Conservation (phyloP, 37 sponge, comb jelly and placozoan species). For the Tethya wilhelma region DNA sequence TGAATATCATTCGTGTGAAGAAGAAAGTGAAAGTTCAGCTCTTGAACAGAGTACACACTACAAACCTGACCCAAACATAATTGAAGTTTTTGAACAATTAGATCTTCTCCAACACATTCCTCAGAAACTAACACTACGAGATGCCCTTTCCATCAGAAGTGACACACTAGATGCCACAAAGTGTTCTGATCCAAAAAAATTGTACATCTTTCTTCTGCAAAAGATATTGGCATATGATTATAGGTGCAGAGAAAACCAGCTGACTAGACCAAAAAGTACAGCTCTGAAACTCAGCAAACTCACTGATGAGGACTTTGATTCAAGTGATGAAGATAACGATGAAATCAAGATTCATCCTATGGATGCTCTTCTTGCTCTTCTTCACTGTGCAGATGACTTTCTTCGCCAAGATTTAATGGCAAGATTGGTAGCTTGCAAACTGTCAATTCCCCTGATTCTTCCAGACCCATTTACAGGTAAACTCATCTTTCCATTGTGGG, state of each 20-base stretch:
- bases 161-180: constrained; percentile 2
- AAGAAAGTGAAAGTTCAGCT: no score
- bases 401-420: no score
- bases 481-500: constrained; percentile 9
- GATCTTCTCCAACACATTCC: neutral
- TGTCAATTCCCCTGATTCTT: constrained; percentile 33
- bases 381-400: constrained; percentile 35
- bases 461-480: constrained; percentile 21
- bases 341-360: constrained; percentile 32
- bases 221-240: constrained; percentile 22
- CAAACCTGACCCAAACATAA: no score
- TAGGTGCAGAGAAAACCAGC: neutral
- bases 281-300: no score
- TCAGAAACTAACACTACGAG: neutral
- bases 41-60: no score
- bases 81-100: neutral
- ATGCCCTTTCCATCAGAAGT: constrained; percentile 3
- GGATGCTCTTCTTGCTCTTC: constrained; percentile 31
- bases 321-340: no score
- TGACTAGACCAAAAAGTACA: neutral
- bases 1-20: no score
- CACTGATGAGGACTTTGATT: no score
- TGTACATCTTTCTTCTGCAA: neutral
- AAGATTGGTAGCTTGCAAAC: constrained; percentile 25
- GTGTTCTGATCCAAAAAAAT: no score